Conservation (phyloP, 1,140 invertebrate genomes). For the Lordiphosa clarofinis region DNA sequence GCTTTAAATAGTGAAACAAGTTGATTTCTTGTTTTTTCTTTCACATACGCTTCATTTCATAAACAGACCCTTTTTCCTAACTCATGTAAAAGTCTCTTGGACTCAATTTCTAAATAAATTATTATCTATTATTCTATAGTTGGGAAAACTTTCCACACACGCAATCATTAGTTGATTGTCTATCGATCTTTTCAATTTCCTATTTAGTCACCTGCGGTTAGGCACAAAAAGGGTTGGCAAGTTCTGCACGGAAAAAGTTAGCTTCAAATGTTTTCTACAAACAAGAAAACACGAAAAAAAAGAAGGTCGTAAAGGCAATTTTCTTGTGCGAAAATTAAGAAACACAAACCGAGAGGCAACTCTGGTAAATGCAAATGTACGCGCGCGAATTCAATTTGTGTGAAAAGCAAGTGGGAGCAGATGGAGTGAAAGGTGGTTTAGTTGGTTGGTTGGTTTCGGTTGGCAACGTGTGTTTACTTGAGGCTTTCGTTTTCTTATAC, state of each 20-base stretch:
- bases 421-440: background rate
- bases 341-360: slow-evolving; percentile 41
- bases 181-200: too few species aligned
- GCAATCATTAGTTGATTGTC: too few species aligned
- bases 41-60: too few species aligned
- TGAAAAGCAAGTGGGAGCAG: slow-evolving; percentile 32
- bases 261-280: background rate
- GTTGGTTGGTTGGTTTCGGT: slow-evolving; percentile 27
- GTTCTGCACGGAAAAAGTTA: slow-evolving; percentile 1
- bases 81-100: too few species aligned
- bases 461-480: slow-evolving; percentile 63
- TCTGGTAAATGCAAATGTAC: slow-evolving; percentile 51
- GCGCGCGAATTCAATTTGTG: slow-evolving; percentile 72
- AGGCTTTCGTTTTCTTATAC: slow-evolving; percentile 34
- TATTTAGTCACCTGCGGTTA: too few species aligned
- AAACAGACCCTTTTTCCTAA: too few species aligned
- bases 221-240: too few species aligned
- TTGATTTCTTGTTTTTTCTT: too few species aligned
- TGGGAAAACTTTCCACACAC: too few species aligned
- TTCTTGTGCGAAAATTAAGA: slow-evolving; percentile 71
- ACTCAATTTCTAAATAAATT: too few species aligned
- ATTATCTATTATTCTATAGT: too few species aligned
- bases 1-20: too few species aligned
- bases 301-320: slow-evolving; percentile 52
- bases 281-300: slow-evolving; percentile 6